Base-by-base conservation (phyloP, 92 coral and sea anemone genomes). In the Porites evermanni region DNA sequence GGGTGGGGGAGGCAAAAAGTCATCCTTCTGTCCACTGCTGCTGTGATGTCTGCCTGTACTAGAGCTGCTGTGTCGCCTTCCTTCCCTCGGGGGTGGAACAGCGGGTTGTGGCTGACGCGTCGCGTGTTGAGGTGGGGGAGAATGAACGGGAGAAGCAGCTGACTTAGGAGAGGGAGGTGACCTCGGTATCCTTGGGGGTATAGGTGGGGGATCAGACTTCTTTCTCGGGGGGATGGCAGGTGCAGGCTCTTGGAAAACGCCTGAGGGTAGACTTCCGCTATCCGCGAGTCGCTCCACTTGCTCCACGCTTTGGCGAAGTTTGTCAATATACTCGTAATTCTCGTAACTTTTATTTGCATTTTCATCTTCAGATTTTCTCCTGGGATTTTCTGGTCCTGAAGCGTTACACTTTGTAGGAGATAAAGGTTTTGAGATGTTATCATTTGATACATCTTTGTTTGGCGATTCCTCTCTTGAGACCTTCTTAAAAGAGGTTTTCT, bases 161-260 rank as follows among this genome's bases (percentile, higher is more conserved):
- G 79, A 71, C 65, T 68, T 82, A 19, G 67, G 86, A 3, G 84
- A 88, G 64, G 77, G 38, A 2, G 90, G 50, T 7, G 98, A 82
- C n/a, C 89, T 95, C 4, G 80, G 29, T 53, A 84, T 52, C 67
- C 98, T 91, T 59, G 98, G 98, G 23, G 98, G 98, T 2, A 95
- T 87, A 7, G 98, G 98, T 20, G 98, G 98, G 8, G 98, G 94
- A 64, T 93, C 96, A 50, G 86, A 94, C 54, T 88, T 91, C 78
- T 93, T 95, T 70, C 98, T 90, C 47, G 98, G 98, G 70, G 98
- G 98, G 47, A 95, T 92, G 64, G 88, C 88, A 24, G 98, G 98
- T 53, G 98, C 94, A 19, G 91, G 80, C 26, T 52, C 60, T 32
- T 53, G 32, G 75, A 50, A 44, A 29, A 50, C 64, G 38, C 23